Base-by-base conservation (phyloP, 2,113 vertebrate species). In the Promerops cafer region DNA sequence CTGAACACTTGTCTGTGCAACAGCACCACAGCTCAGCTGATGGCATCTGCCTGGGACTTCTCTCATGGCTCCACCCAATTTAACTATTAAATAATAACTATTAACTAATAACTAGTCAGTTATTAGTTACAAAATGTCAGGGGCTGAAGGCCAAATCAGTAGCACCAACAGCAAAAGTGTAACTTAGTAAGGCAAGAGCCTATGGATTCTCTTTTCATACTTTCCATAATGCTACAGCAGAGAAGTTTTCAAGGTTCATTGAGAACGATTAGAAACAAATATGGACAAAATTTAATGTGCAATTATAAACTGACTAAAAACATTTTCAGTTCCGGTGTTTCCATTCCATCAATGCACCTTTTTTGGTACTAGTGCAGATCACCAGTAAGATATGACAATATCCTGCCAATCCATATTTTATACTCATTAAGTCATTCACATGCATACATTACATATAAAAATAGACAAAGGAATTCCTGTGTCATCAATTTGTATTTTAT, bases 141-240 rank as follows among this genome's bases (percentile, higher is more conserved):
- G 27, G 21, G 16, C 11, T 40, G 24, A 33, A 69, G 20, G 47
- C n/a, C n/a, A 79, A n/a, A 63, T 10, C 40, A 57, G 20, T 1
- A 44, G 37, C 68, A 83, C 18, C 12, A 13, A 37, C 50, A 78
- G 81, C 31, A 70, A 74, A 74, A 87, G 30, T 11, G 10, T 11
- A 74, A 24, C 5, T 77, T 1, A 5, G 12, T 6, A 33, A 87
- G 24, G 37, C 40, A 7, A 35, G 74, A 77, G 4, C 19, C 10
- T 2, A 3, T 6, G 20, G 40, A 10, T 40, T 11, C 15, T 22
- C 12, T 35, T 53, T 30, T 8, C 13, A 30, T 6, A 1, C 4
- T 18, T 75, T 26, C n/a, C 56, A 33, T 21, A 50, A 2, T 3
- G 10, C n/a, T 22, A 3, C 3, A 80, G 10, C 6, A 8, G 26